Base-by-base conservation (phyloP, 2,113 vertebrate species). In the Melanerpes formicivorus region DNA sequence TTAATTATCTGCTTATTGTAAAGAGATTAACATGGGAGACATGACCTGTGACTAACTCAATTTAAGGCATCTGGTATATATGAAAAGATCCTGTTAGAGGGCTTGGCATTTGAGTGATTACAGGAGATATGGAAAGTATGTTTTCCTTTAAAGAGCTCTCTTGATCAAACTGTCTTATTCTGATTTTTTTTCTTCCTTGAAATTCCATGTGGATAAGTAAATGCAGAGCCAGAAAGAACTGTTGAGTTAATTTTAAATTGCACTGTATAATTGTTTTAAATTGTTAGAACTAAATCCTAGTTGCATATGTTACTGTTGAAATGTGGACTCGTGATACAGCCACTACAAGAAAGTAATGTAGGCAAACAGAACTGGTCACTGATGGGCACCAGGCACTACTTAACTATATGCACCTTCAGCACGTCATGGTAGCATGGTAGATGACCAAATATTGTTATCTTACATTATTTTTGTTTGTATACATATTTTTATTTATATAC, bases 1-100 rank as follows among this genome's bases (percentile, higher is more conserved):
- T 90, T 79, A 83, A 84, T 97, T 91, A 84, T 93, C 88, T 95
- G 64, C 95, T 97, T 96, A 87, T 94, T 96, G 94, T 97, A 93
- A 95, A 70, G 88, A 95, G 87, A 96, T 97, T 95, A 95, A 80
- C 90, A 93, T 87, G 66, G 71, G 93, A 97, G 95, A 95, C 80
- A 26, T 80, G 87, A 87, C 91, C 92, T 84, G 86, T 96, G 90
- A 95, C 88, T 89, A 90, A 70, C 77, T 72, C 79, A 84, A 50
- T 90, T 94, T 73, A 93, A 96, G 70, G 69, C 88, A 88, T 96
- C 93, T 93, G 89, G 91, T 95, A 23, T 80, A 88, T 95, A 88
- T 83, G 89, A 94, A 95, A 62, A 95, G 91, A 88, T 84, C 42
- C 73, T 90, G 54, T 89, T 87, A 67, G 90, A 87, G 89, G 77